A percentile compares a stretch with the other conserved stretches of the same genome.
These are phyloP conservation scores for Centruroides sculpturatus DNA, from an alignment of 1,140 invertebrate species.

Conservation along the genomic window DNA sequence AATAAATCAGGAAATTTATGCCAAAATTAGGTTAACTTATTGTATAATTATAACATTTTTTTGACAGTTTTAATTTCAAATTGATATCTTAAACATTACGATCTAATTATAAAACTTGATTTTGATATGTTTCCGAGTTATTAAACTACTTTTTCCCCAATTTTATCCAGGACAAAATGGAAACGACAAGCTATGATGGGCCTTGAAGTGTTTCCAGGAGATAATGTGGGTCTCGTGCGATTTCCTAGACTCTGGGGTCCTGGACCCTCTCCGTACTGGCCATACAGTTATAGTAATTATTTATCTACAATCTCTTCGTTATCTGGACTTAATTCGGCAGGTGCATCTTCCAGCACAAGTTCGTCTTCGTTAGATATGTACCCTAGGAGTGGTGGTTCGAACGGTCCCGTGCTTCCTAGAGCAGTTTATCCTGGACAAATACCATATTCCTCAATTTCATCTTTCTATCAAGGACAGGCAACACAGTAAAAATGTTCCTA, in stretches of 20 bases:
- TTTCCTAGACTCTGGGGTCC: slow-evolving; percentile 10
- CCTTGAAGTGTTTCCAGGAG: slow-evolving; percentile 12
- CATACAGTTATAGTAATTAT: slow-evolving; percentile 15
- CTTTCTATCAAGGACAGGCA: slow-evolving; percentile 7
- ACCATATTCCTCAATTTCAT: slow-evolving; percentile 4
- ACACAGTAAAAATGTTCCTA: slow-evolving; percentile 2
- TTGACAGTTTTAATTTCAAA: no score
- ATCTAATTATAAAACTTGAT: neutral
- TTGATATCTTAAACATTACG: no score
- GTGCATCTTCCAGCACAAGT: neutral
- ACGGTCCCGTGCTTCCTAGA: slow-evolving; percentile 6
- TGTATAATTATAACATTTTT: no score
- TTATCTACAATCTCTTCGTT: slow-evolving; percentile 13
- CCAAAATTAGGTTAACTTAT: no score
- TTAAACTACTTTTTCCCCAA: neutral
- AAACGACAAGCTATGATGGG: slow-evolving; percentile 18
- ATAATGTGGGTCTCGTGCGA: neutral
- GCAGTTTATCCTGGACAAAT: slow-evolving; percentile 6
- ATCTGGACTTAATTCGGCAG: slow-evolving; percentile 3
- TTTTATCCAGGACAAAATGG: slow-evolving; percentile 16
- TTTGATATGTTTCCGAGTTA: neutral
- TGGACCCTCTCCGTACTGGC: slow-evolving; percentile 7
- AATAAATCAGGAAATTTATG: no score
- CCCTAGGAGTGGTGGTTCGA: slow-evolving; percentile 1
- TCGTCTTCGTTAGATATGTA: slow-evolving; percentile 8